These are phyloP conservation scores for Echinops telfairi DNA, from an alignment of 2,113 vertebrate genomes.

Conservation along the genomic window DNA sequence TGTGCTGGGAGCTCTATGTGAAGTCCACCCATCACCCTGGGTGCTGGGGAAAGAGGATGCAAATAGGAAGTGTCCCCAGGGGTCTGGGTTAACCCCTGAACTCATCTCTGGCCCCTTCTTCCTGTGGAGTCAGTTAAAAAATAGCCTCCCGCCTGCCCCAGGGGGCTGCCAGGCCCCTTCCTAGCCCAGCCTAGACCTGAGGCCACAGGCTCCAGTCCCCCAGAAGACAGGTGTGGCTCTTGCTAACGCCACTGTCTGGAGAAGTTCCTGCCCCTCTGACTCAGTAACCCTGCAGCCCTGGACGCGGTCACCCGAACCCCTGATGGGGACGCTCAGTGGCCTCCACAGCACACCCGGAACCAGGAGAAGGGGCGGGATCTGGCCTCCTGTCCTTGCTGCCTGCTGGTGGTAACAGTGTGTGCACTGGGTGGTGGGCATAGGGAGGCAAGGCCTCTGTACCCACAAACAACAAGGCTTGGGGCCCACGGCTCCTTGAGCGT, in stretches of 20 bases:
- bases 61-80: constrained; percentile 66
- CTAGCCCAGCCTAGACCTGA: neutral
- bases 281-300: neutral
- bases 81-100: constrained; percentile 67
- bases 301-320: neutral
- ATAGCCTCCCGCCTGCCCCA: constrained; percentile 43
- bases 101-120: constrained; percentile 74
- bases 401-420: no score
- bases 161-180: neutral
- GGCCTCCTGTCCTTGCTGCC: neutral
- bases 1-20: neutral
- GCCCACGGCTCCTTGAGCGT: neutral
- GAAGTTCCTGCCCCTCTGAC: constrained; percentile 58
- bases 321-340: neutral
- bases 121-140: constrained; percentile 73
- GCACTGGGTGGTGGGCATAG: accelerated
- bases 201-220: neutral
- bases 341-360: accelerated
- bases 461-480: neutral
- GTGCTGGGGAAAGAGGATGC: constrained; percentile 56
- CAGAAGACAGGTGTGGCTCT: neutral
- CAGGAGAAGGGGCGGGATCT: neutral
- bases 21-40: neutral
- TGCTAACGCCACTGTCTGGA: neutral
- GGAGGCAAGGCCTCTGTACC: neutral